phyloP scores from a whole-genome alignment of 92 coral and sea anemone species.

The Zoanthus solanderi region DNA sequence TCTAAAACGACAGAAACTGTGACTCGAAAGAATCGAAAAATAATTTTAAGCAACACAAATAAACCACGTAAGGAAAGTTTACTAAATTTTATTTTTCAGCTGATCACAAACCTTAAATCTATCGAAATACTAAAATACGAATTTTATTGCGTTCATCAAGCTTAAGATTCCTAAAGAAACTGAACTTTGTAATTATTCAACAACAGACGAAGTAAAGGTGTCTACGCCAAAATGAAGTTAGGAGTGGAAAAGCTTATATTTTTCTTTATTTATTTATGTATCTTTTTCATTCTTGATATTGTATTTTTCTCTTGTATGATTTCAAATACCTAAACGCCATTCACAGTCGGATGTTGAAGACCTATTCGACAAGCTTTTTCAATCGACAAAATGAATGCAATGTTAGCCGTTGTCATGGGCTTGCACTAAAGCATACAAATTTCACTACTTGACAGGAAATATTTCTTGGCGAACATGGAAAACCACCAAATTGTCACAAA shows the following conservation, averaged over 20 bases:
- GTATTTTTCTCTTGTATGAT: slow-evolving; percentile 17
- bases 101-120: not conserved
- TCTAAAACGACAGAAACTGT: not conserved
- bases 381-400: not conserved
- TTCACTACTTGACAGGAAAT: not conserved
- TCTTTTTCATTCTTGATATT: not conserved
- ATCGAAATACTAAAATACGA: too few species aligned
- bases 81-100: not conserved
- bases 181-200: not conserved
- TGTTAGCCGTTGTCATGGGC: slow-evolving; percentile 12
- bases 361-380: not conserved
- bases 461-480: not conserved
- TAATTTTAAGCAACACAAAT: not conserved
- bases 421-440: slow-evolving; percentile 15
- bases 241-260: not conserved
- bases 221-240: not conserved
- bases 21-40: not conserved
- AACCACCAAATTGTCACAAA: slow-evolving; percentile 27
- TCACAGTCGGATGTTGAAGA: not conserved
- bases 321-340: not conserved
- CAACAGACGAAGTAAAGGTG: not conserved
- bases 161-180: not conserved
- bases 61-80: not conserved
- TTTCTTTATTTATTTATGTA: not conserved
- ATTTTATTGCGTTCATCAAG: not conserved